phyloP scores from a whole-genome alignment of 1,140 invertebrate species.

The Homarus americanus region DNA sequence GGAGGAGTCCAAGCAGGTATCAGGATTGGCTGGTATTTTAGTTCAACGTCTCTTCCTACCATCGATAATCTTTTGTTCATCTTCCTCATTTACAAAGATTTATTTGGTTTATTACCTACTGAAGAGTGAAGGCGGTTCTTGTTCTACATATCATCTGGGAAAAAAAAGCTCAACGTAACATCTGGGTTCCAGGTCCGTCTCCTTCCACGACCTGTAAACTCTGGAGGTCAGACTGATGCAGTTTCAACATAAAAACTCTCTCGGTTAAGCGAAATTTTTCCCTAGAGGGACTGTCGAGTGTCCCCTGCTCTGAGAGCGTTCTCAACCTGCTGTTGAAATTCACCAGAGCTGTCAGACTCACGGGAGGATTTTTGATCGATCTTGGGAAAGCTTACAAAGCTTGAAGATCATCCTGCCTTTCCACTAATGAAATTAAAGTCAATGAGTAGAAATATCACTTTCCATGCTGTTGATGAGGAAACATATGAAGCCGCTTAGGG shows the following conservation, averaged over 20 bases:
- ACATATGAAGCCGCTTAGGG: conserved; percentile 19
- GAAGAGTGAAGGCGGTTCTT: neutral
- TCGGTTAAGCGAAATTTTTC: conserved; percentile 8
- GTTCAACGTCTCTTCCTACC: conserved; percentile 27
- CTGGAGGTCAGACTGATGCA: conserved; percentile 42
- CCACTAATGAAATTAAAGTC: conserved; percentile 42
- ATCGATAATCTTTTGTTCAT: conserved; percentile 36
- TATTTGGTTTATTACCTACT: neutral
- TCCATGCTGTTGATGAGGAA: conserved; percentile 50
- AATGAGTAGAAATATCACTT: conserved; percentile 32
- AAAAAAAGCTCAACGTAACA: neutral
- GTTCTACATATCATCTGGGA: neutral
- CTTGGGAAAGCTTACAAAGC: conserved; percentile 31
- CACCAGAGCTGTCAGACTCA: neutral
- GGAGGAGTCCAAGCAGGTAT: neutral
- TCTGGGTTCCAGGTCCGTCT: conserved; percentile 14
- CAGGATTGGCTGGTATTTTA: neutral
- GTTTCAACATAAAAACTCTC: neutral
- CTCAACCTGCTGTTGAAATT: neutral
- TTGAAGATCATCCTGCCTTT: neutral
- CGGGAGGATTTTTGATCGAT: neutral
- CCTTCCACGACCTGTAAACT: conserved; percentile 59
- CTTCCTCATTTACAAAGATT: neutral
- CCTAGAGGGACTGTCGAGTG: neutral
- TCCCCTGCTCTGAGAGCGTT: neutral